phyloP scores from a whole-genome alignment of 2,888 invertebrate species.

The Heliconius ethilla region DNA sequence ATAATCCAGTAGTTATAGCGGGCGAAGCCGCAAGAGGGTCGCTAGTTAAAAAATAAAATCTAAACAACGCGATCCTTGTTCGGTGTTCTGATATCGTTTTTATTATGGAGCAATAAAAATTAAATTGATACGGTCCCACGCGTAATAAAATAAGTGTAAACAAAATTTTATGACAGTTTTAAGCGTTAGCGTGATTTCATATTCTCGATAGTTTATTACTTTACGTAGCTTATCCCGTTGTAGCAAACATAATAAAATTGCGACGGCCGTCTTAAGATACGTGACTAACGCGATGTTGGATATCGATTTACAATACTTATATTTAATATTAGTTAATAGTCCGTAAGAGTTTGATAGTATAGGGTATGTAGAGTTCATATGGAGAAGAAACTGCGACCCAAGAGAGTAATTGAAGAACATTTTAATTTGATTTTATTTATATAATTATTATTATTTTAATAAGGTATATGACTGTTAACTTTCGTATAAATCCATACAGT shows the following conservation, averaged over 20 bases:
- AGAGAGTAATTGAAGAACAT: too few species aligned
- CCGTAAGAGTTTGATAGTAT: too few species aligned
- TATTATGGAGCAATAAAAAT: slow-evolving; percentile 24
- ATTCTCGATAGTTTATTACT: slow-evolving; percentile 45
- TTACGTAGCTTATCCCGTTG: slow-evolving; percentile 44
- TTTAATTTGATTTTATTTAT: too few species aligned
- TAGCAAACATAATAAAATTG: slow-evolving; percentile 37
- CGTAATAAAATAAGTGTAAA: slow-evolving; percentile 38
- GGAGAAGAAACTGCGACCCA: too few species aligned
- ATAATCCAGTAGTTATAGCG: too few species aligned
- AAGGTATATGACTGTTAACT: too few species aligned
- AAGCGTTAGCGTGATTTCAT: slow-evolving; percentile 38
- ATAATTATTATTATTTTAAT: too few species aligned
- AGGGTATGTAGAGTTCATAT: too few species aligned
- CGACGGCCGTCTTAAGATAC: slow-evolving; percentile 32
- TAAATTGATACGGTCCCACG: slow-evolving; percentile 27
- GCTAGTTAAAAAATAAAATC: slow-evolving; percentile 6
- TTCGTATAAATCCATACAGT: too few species aligned
- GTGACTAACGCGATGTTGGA: slow-evolving; percentile 27
- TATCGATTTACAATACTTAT: slow-evolving; percentile 24
- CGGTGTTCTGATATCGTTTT: slow-evolving; percentile 17
- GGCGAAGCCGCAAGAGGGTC: too few species aligned
- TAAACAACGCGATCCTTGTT: slow-evolving; percentile 6
- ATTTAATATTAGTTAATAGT: too few species aligned
- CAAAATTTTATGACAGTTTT: slow-evolving; percentile 41